These are phyloP conservation scores for Numida meleagris DNA, from an alignment of 2,113 vertebrate genomes.

Conservation along the genomic window DNA sequence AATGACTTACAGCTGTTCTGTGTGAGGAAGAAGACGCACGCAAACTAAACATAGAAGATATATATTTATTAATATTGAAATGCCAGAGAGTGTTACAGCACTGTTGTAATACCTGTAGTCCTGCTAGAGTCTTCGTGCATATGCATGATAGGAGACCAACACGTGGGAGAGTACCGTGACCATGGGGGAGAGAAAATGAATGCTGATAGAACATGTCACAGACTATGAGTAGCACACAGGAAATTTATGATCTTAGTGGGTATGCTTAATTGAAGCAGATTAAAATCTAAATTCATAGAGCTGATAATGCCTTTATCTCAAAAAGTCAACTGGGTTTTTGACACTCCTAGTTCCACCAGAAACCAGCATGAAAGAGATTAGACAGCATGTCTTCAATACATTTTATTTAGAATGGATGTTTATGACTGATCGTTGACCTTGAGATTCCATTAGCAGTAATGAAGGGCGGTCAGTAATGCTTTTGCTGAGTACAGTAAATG, in stretches of 20 bases:
- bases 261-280: conserved; percentile 61
- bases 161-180: background rate
- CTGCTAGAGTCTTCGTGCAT: background rate
- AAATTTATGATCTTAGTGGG: conserved; percentile 34
- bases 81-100: background rate
- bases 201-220: conserved; percentile 15
- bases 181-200: background rate
- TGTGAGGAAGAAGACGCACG: background rate
- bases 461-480: conserved; percentile 65
- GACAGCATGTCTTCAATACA: conserved; percentile 66
- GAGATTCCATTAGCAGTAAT: conserved; percentile 79
- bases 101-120: background rate
- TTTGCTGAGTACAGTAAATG: conserved; percentile 61
- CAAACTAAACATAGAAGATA: background rate
- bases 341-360: conserved; percentile 59
- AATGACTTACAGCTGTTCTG: conserved; percentile 46
- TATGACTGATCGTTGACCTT: conserved; percentile 77
- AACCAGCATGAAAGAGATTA: conserved; percentile 65
- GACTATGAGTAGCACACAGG: conserved; percentile 25
- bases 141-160: conserved; percentile 11
- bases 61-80: conserved; percentile 20
- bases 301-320: conserved; percentile 62
- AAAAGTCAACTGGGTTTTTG: conserved; percentile 74
- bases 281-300: conserved; percentile 64
- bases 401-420: conserved; percentile 78